Base-by-base conservation (phyloP, 2,113 vertebrate genomes). In the Rafetus swinhoei region DNA sequence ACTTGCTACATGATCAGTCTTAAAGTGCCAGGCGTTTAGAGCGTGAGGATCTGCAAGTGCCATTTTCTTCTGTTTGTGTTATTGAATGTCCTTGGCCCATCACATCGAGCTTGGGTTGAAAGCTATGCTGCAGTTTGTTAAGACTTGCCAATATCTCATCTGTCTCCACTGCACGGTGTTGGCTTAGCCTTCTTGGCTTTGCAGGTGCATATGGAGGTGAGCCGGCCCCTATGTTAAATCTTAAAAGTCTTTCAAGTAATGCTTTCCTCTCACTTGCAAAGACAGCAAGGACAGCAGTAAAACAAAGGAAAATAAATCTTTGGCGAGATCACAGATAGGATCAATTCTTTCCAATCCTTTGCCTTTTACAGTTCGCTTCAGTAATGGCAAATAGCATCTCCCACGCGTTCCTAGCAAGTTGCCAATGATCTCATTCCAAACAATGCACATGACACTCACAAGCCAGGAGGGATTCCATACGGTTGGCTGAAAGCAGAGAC, bases 221-320 rank as follows among this genome's bases (percentile, higher is more conserved):
- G 93, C 81, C 45, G 90, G 55, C 84, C 84, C 84, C 69, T 69
- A 3, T 1, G 57, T 93, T 29, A 55, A 45, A 62, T 94, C 79
- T 93, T 94, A 79, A 96, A 93, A 93, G 92, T 96, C 90, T 90
- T 96, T 96, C 92, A 90, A 90, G 92, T 81, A 94, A 90, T 3
- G 72, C 77, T 95, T 96, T 56, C 86, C 88, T 86, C 86, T 55
- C 88, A 60, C 91, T 97, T 82, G 9, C 77, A 81, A 85, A 89
- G 95, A 93, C 96, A 93, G 92, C 35, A 76, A 93, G 81, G 85
- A 65, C 55, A 81, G 90, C 79, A 77, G 89, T 83, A 82, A 85
- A 86, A 95, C 50, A 91, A 88, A 89, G 77, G 95, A 82, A 92
- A 93, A 96, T 90, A 55, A 84, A 93, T 93, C 91, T 92, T 62